Percentiles rank a stretch among this genome's conserved stretches.
These are phyloP conservation scores for Lepisosteus osseus DNA, from an alignment of 2,113 vertebrate genomes.

Conservation along the genomic window DNA sequence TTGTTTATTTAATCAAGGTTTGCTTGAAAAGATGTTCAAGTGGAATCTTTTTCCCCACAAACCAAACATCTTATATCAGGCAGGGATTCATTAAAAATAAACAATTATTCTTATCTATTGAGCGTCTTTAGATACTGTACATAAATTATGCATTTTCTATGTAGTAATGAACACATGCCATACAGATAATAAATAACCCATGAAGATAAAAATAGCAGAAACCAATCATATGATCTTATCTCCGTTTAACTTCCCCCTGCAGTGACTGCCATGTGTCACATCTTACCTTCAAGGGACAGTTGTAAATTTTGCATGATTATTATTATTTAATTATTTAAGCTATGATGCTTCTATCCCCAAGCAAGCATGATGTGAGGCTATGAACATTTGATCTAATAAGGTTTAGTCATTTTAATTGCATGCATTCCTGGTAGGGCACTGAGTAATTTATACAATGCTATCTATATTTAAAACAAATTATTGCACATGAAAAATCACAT, in stretches of 20 bases:
- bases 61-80: too few species aligned
- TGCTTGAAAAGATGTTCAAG: too few species aligned
- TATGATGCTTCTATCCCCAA: slow-evolving; percentile 20
- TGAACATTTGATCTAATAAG: too few species aligned
- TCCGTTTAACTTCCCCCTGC: slow-evolving; percentile 7
- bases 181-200: neutral
- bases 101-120: neutral
- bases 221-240: neutral
- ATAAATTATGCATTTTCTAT: neutral
- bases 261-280: slow-evolving; percentile 14
- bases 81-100: neutral
- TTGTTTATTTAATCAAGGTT: too few species aligned
- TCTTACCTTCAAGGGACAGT: slow-evolving; percentile 20
- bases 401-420: slow-evolving; percentile 42
- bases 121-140: neutral
- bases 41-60: too few species aligned
- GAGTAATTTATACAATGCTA: too few species aligned
- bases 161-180: neutral
- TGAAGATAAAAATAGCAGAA: neutral
- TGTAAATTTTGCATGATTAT: slow-evolving; percentile 37
- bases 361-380: neutral
- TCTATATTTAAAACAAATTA: too few species aligned
- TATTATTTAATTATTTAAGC: slow-evolving; percentile 26
- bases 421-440: slow-evolving; percentile 27
- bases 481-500: too few species aligned